A percentile compares a stretch with the other conserved stretches of the same genome.
Evolutionary conservation across 2,888 invertebrate species (phyloP).

Genomic region (Tenthredo mesomela): DNA sequence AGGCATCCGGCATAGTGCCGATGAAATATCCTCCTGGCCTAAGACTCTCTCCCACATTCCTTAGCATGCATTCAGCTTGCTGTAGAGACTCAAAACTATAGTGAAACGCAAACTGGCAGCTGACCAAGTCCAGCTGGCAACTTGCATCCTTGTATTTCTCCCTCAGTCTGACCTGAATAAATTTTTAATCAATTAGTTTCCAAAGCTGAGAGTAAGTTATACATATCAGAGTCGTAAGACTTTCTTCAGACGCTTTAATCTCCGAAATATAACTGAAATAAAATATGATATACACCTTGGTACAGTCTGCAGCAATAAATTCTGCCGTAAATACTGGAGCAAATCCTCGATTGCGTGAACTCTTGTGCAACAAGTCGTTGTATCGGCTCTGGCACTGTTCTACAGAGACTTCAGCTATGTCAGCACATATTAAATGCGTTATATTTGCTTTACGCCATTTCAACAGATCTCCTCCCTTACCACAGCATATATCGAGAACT

Average conservation of each 20-base stretch:
- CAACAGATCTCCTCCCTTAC: slow-evolving; percentile 98
- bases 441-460: slow-evolving; percentile 95
- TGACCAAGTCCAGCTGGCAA: slow-evolving; percentile 92
- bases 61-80: slow-evolving; percentile 95
- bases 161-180: slow-evolving; percentile 81
- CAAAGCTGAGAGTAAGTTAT: neutral
- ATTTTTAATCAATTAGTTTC: slow-evolving; percentile 1
- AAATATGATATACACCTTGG: slow-evolving; percentile 81
- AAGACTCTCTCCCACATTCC: slow-evolving; percentile 94
- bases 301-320: slow-evolving; percentile 95
- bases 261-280: neutral
- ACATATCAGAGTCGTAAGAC: neutral
- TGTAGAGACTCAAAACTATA: slow-evolving; percentile 94
- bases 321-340: slow-evolving; percentile 88
- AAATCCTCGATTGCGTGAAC: slow-evolving; percentile 68
- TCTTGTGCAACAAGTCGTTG: slow-evolving; percentile 82
- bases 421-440: slow-evolving; percentile 91
- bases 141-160: slow-evolving; percentile 89
- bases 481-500: slow-evolving; percentile 97
- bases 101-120: slow-evolving; percentile 99
- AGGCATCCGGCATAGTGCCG: slow-evolving; percentile 97
- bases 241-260: neutral
- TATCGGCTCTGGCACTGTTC: slow-evolving; percentile 94
- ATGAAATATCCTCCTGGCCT: slow-evolving; percentile 96
- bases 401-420: slow-evolving; percentile 96